Conservation (phyloP, 2,797 vertebrate species). For the Crocodylus rhombifer region DNA sequence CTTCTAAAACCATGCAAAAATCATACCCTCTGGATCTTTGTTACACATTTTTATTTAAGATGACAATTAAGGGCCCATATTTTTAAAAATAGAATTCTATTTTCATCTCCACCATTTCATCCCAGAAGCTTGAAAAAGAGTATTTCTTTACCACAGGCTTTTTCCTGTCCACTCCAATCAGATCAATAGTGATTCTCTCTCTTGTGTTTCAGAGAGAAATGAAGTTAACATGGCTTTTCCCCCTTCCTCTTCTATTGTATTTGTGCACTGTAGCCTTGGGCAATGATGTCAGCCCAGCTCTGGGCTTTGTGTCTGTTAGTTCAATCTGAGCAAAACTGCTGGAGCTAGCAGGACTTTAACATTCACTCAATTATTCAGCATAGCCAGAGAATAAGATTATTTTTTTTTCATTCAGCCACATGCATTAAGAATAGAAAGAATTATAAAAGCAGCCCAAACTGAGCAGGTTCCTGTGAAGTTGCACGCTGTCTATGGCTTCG, state of each 20-base stretch:
- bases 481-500: constrained; percentile 60
- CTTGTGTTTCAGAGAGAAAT: constrained; percentile 5
- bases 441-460: constrained; percentile 53
- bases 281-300: constrained; percentile 46
- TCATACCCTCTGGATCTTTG: constrained; percentile 4
- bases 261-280: constrained; percentile 7
- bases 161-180: background rate
- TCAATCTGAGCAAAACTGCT: constrained; percentile 65
- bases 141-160: background rate
- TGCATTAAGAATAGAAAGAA: constrained; percentile 71
- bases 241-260: constrained; percentile 37
- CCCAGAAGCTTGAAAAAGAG: constrained; percentile 27
- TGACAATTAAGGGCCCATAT: constrained; percentile 37
- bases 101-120: background rate
- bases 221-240: constrained; percentile 36
- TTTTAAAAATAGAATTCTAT: constrained; percentile 33
- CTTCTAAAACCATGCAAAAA: background rate
- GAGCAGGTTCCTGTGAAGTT: constrained; percentile 48
- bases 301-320: constrained; percentile 44
- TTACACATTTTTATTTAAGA: constrained; percentile 42
- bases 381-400: constrained; percentile 55
- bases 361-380: constrained; percentile 75
- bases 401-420: constrained; percentile 61
- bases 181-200: constrained; percentile 1
- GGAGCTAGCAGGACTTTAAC: constrained; percentile 69